A percentile compares a stretch with the other conserved stretches of the same genome.
Conservation (phyloP, 1,140 invertebrate species). For the Drosophila jambulina region DNA sequence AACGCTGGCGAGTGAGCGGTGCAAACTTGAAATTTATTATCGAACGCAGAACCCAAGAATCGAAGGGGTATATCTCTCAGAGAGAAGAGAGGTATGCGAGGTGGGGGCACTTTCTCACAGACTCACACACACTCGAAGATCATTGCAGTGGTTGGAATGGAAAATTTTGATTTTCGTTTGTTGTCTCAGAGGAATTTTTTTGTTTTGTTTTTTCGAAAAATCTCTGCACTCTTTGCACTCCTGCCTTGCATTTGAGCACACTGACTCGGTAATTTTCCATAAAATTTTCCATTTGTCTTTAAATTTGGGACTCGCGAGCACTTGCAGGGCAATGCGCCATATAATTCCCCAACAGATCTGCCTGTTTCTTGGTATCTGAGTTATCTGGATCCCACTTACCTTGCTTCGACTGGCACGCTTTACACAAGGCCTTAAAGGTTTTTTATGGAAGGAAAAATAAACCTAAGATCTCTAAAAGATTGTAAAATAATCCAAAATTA, state of each 20-base stretch:
- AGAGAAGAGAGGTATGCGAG: constrained; percentile 17
- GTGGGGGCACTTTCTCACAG: constrained; percentile 24
- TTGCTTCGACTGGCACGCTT: constrained; percentile 56
- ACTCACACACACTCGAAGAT: constrained; percentile 10
- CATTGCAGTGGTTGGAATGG: constrained; percentile 56
- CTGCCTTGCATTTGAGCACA: constrained; percentile 30
- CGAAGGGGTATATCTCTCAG: neutral
- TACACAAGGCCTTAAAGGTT: constrained; percentile 44
- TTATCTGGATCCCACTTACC: constrained; percentile 38
- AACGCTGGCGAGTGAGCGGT: constrained; percentile 26
- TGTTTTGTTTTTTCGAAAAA: constrained; percentile 28
- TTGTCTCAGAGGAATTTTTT: constrained; percentile 46
- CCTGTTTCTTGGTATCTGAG: neutral
- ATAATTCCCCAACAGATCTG: neutral
- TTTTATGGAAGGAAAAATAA: constrained; percentile 22
- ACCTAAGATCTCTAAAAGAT: neutral
- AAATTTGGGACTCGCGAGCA: constrained; percentile 48
- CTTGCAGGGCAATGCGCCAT: neutral
- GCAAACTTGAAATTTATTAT: constrained; percentile 67
- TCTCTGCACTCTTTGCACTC: constrained; percentile 54
- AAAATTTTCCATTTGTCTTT: constrained; percentile 63
- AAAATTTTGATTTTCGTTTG: constrained; percentile 74
- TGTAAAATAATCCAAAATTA: neutral
- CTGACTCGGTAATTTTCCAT: constrained; percentile 68
- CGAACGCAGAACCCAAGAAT: constrained; percentile 20